A percentile compares a stretch with the other conserved stretches of the same genome.
These are phyloP conservation scores for Cryptomyrus ogoouensis DNA, from an alignment of 2,113 vertebrate species.

Conservation along the genomic window DNA sequence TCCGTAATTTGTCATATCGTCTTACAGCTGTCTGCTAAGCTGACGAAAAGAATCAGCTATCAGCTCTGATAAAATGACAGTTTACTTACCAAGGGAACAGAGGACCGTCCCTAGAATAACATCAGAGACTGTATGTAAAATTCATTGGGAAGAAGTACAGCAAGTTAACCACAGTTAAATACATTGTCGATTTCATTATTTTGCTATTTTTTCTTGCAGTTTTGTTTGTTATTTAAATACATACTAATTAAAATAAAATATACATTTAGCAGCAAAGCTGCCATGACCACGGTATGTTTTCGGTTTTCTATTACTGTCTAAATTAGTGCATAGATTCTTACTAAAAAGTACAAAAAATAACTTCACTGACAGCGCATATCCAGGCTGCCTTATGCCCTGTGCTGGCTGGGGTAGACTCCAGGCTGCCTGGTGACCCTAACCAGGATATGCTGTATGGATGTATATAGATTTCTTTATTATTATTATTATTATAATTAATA, in stretches of 20 bases:
- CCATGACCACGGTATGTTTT: neutral
- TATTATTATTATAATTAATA: no score
- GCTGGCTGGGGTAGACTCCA: neutral
- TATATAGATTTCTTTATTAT: neutral
- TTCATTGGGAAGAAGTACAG: neutral
- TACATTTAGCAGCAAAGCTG: neutral
- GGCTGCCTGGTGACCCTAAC: neutral
- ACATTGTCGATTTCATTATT: neutral
- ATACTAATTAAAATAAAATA: neutral
- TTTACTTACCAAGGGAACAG: constrained; percentile 9
- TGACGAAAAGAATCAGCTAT: constrained; percentile 39
- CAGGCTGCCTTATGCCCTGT: neutral
- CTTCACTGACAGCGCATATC: neutral
- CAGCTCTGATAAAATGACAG: neutral
- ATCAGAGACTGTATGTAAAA: neutral
- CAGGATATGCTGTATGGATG: neutral
- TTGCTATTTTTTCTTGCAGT: neutral
- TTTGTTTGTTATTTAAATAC: neutral
- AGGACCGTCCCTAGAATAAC: neutral
- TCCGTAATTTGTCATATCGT: constrained; percentile 47
- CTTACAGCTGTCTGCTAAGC: constrained; percentile 41
- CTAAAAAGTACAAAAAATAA: neutral
- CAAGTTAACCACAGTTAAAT: neutral
- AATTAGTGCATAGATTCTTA: neutral
- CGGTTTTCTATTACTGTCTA: neutral